A percentile compares a stretch with the other conserved stretches of the same genome.
Conservation (phyloP, 2,888 invertebrate genomes). For the Pheosia tremula region DNA sequence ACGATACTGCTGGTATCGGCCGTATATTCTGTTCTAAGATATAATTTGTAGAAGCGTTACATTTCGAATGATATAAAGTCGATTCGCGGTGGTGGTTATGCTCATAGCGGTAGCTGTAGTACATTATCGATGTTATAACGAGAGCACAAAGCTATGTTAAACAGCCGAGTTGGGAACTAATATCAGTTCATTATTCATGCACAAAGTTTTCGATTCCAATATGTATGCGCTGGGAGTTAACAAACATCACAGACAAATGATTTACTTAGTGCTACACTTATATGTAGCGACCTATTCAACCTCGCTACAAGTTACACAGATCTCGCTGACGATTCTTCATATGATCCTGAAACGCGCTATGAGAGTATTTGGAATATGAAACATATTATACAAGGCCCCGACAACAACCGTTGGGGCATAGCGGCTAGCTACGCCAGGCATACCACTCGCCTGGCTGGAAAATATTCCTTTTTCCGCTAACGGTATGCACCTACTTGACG, state of each 20-base stretch:
- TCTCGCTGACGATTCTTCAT: no score
- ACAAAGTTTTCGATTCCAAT: conserved; percentile 55
- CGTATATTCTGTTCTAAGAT: not conserved
- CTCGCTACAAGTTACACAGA: no score
- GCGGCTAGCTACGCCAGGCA: no score
- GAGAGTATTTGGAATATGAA: no score
- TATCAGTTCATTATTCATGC: conserved; percentile 72
- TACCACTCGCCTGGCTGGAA: no score
- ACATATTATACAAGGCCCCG: no score
- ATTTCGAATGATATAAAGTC: no score
- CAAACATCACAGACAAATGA: not conserved
- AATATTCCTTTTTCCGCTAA: no score
- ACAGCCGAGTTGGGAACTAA: conserved; percentile 65
- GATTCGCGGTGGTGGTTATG: not conserved
- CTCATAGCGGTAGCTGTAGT: conserved; percentile 47
- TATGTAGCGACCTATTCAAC: no score
- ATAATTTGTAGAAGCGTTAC: not conserved
- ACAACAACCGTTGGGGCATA: no score
- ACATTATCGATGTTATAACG: conserved; percentile 71
- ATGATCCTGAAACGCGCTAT: no score
- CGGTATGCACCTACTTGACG: no score
- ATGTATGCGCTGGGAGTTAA: conserved; percentile 4
- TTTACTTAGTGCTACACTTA: not conserved
- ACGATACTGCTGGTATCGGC: not conserved
- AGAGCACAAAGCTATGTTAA: conserved; percentile 68